phyloP scores from a whole-genome alignment of 2,797 vertebrate species.

The Notamacropus eugenii region DNA sequence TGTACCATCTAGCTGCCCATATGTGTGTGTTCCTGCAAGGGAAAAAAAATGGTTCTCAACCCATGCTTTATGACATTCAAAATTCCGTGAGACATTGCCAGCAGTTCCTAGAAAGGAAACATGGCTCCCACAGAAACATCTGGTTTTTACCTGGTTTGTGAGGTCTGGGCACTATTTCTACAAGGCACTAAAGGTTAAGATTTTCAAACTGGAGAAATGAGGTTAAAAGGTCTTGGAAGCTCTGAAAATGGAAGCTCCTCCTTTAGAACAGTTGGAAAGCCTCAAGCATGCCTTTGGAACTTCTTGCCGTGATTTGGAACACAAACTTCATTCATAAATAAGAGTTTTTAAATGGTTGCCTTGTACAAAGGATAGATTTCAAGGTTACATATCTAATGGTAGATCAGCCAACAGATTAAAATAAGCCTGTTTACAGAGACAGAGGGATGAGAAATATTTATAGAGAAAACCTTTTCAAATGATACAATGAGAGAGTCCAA shows the following conservation, averaged over 20 bases:
- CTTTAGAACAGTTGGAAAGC: constrained; percentile 6
- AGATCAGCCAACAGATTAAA: constrained; percentile 80
- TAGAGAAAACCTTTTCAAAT: constrained; percentile 83
- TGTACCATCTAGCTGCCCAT: background rate
- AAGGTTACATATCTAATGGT: constrained; percentile 73
- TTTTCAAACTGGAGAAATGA: constrained; percentile 6
- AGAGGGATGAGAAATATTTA: constrained; percentile 84
- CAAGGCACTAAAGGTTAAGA: background rate
- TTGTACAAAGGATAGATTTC: constrained; percentile 72
- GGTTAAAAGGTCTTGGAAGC: constrained; percentile 15
- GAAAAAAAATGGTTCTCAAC: background rate
- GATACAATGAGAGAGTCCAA: constrained; percentile 79
- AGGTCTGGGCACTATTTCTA: background rate
- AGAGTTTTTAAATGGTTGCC: constrained; percentile 59
- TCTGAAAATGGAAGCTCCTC: constrained; percentile 6
- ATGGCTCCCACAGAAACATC: background rate
- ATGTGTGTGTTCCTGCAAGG: background rate
- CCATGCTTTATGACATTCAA: background rate
- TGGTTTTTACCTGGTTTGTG: background rate
- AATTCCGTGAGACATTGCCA: background rate
- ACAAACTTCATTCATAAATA: constrained; percentile 63
- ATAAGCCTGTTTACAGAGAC: constrained; percentile 80
- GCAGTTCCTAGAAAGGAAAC: background rate
- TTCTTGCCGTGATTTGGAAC: constrained; percentile 27
- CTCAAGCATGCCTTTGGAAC: constrained; percentile 33